Conservation (phyloP, 2,797 vertebrate genomes). For the Enteromius argenteus region DNA sequence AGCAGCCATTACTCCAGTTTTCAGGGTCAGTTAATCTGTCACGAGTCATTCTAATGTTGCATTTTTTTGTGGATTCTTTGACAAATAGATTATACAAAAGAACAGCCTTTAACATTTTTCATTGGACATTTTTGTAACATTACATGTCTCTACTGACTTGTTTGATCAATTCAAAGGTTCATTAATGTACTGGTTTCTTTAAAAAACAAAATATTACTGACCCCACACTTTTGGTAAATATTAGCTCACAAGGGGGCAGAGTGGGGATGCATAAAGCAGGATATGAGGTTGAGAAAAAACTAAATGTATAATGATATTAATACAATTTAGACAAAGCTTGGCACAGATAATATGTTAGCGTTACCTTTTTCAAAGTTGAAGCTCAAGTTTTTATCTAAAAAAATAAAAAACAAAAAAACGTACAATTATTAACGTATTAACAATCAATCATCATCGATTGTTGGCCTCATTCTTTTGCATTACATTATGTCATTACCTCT, state of each 20-base stretch:
- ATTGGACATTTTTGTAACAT: not conserved
- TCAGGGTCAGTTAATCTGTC: not conserved
- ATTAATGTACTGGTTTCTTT: not conserved
- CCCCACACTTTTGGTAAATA: not conserved
- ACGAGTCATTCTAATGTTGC: not conserved
- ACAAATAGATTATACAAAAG: not conserved
- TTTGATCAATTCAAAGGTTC: not conserved
- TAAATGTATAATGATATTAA: not conserved
- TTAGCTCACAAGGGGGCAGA: constrained; percentile 36
- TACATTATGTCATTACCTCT: not conserved
- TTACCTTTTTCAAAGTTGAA: not conserved
- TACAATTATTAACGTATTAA: too few relatives aligned
- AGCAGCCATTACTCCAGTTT: not conserved
- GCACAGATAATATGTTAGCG: not conserved
- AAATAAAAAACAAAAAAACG: too few relatives aligned
- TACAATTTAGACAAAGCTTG: not conserved
- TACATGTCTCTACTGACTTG: not conserved
- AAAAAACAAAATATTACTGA: not conserved
- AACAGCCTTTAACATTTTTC: not conserved
- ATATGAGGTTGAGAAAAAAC: not conserved
- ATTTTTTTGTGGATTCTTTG: not conserved
- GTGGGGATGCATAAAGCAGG: not conserved
- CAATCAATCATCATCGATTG: too few relatives aligned
- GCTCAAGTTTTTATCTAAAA: too few relatives aligned
- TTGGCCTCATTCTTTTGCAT: too few relatives aligned